phyloP scores from a whole-genome alignment of 2,113 vertebrate species.

The Leiothrix lutea region DNA sequence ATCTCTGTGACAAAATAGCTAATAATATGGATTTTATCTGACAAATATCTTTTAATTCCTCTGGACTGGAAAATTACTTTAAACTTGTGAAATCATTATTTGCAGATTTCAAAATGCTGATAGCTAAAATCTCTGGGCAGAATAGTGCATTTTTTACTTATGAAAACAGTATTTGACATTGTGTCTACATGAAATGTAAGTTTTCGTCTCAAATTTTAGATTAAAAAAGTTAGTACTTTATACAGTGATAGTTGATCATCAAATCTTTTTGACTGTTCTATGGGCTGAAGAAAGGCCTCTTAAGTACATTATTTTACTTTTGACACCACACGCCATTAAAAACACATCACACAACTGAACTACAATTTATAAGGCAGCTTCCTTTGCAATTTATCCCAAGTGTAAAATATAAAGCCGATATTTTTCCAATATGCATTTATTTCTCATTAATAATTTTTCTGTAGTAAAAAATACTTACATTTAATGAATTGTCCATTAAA shows the following conservation, averaged over 20 bases:
- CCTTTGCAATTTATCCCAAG: neutral
- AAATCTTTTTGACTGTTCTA: neutral
- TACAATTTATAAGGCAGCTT: neutral
- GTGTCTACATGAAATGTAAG: neutral
- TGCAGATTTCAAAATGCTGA: neutral
- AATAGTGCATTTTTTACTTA: neutral
- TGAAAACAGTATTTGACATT: neutral
- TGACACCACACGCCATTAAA: neutral
- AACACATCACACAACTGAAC: neutral
- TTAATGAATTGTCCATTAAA: conserved; percentile 3
- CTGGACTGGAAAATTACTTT: neutral
- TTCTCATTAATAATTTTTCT: neutral
- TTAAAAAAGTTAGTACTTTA: neutral
- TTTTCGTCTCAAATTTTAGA: neutral
- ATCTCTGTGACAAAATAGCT: neutral
- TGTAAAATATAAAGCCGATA: neutral
- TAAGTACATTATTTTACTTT: neutral
- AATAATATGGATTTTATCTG: neutral
- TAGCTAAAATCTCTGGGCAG: neutral
- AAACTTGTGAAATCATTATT: neutral
- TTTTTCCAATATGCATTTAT: neutral
- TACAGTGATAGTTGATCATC: neutral
- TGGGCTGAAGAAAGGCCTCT: neutral
- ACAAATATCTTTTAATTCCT: neutral
- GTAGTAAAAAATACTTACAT: neutral